Evolutionary conservation across 2,797 vertebrate species (phyloP), one percentile per base, ranked within the genome.

Genomic region (Eulemur coronatus): DNA sequence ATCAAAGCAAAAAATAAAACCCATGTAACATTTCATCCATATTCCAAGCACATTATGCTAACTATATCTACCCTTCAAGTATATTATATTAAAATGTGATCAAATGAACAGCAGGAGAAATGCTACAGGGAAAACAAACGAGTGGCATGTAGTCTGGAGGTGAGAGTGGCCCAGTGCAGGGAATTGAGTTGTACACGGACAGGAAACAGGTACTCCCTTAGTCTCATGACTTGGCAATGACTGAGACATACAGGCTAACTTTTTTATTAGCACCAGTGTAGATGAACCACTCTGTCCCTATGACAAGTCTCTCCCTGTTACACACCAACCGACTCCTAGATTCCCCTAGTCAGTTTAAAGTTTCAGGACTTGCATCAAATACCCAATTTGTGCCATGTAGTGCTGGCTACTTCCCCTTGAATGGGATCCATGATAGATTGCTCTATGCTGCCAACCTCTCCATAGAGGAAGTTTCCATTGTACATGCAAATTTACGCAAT

Each of bases 181-280:
- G 41, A 78, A 82, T 0, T 48, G 7, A 7, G 28, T 43, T 24
- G 73, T 38, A 13, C 33, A 28, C 2, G 20, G 50, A 24, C 67
- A 7, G 35, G 43, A 61, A 69, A 28, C 2, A 9, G 0, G 26
- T 2, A 1, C 3, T 20, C n/a, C 22, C 30, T 67, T 11, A 26
- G 20, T 18, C 52, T 7, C 17, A 48, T 22, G 18, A 28, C 4
- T 41, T n/a, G 22, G 7, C 59, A 18, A 67, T 55, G 24, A 15
- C 24, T 41, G 65, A 79, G 3, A 5, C 15, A n/a, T 5, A 14
- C 1, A 18, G 10, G 4, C 11, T n/a, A 14, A 7, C 2, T 14
- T 67, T 35, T 59, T 28, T 28, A 26, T 69, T 33, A 55, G 28
- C 11, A 67, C 7, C 26, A 73, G 33, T 10, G 35, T 17, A 59